A percentile compares a stretch with the other conserved stretches of the same genome.
These are phyloP conservation scores for Cerceris rybyensis DNA, from an alignment of 2,888 invertebrate genomes.

Conservation along the genomic window DNA sequence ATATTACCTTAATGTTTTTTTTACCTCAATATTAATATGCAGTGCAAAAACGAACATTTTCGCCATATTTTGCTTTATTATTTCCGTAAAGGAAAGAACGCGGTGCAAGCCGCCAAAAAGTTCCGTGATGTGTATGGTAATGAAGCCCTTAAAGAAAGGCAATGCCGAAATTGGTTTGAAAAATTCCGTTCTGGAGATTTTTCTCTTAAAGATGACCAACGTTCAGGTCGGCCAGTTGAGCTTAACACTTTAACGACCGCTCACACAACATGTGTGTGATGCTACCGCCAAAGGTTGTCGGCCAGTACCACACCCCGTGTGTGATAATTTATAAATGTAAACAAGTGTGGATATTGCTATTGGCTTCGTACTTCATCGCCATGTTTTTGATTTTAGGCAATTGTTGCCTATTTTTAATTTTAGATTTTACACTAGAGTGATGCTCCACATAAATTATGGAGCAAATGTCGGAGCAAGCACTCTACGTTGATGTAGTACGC, in stretches of 20 bases:
- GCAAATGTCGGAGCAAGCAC: constrained; percentile 10
- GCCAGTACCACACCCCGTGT: constrained; percentile 14
- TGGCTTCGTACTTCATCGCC: constrained; percentile 30
- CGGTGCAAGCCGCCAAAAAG: no score
- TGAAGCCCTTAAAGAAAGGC: no score
- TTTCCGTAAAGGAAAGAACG: no score
- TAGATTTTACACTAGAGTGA: constrained; percentile 11
- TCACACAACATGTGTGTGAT: constrained; percentile 20
- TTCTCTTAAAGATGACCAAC: no score
- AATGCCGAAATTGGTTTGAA: no score
- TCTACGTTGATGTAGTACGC: constrained; percentile 9
- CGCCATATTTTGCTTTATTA: no score
- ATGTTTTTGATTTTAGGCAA: constrained; percentile 30
- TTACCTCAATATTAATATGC: no score
- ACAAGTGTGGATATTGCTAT: constrained; percentile 31
- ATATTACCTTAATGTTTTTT: no score
- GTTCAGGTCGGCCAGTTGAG: no score
- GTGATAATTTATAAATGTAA: constrained; percentile 15
- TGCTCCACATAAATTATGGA: constrained; percentile 10
- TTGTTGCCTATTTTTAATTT: constrained; percentile 28
- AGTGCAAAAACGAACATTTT: no score
- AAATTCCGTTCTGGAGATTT: no score
- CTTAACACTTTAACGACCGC: constrained; percentile 13
- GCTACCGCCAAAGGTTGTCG: constrained; percentile 9
- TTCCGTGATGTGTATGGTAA: no score